phyloP scores from a whole-genome alignment of 2,888 invertebrate species.

The Carterocephalus palaemon region DNA sequence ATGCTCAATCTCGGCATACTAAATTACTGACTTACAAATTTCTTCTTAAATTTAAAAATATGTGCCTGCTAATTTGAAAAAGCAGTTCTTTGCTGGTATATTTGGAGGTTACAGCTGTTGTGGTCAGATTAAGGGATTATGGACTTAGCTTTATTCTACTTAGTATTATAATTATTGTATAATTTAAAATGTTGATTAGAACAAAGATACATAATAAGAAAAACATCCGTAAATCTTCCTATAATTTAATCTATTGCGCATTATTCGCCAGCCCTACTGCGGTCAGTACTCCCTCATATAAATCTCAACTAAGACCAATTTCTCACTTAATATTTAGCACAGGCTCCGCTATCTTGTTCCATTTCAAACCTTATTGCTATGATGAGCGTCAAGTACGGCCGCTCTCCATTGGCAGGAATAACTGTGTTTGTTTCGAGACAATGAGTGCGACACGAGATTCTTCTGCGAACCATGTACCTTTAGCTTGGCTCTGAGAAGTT shows the following conservation, averaged over 20 bases:
- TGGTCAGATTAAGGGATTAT: no score
- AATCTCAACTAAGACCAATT: constrained; percentile 74
- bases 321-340: constrained; percentile 58
- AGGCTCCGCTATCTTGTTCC: constrained; percentile 27
- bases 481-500: constrained; percentile 47
- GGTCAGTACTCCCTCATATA: constrained; percentile 49
- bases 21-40: no score
- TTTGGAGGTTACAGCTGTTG: no score
- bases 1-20: constrained; percentile 4
- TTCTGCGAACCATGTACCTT: constrained; percentile 58
- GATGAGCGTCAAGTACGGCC: constrained; percentile 7
- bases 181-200: no score
- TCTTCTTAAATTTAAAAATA: constrained; percentile 1
- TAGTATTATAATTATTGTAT: no score
- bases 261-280: constrained; percentile 10
- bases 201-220: no score
- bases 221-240: no score
- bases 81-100: no score
- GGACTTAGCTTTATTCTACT: no score
- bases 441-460: constrained; percentile 55
- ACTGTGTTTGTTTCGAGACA: constrained; percentile 45
- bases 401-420: constrained; percentile 35
- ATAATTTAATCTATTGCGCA: no score
- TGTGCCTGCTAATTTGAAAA: no score
- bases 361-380: constrained; percentile 44